Evolutionary conservation across 2,797 vertebrate species (phyloP).

Genomic region (Sebastes cheni): DNA sequence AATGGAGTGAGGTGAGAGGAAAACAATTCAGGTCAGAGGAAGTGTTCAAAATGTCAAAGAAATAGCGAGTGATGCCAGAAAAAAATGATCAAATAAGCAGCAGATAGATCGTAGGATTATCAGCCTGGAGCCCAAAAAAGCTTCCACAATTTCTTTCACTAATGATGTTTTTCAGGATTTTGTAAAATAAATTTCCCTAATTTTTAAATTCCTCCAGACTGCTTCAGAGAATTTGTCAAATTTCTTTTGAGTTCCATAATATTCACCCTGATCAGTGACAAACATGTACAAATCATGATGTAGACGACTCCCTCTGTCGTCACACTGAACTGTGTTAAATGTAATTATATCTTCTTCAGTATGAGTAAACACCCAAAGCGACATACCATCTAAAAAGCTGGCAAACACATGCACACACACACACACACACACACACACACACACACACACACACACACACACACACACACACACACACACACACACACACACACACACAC

Average conservation of each 20-base stretch:
- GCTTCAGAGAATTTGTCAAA: not conserved
- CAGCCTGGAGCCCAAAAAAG: not conserved
- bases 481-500: not conserved
- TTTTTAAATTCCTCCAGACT: not conserved
- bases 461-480: not conserved
- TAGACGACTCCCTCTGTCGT: not conserved
- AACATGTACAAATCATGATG: not conserved
- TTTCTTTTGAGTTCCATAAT: not conserved
- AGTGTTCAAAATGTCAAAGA: conserved; percentile 5
- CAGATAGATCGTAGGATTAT: not conserved
- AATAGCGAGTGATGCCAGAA: conserved; percentile 7
- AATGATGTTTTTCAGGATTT: not conserved
- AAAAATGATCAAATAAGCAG: conserved; percentile 4
- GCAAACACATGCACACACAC: conserved; percentile 3
- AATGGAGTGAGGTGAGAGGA: conserved; percentile 13
- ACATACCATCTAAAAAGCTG: conserved; percentile 18
- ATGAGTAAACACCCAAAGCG: conserved; percentile 51
- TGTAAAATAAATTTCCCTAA: not conserved
- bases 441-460: not conserved
- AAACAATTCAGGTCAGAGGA: not conserved
- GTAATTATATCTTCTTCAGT: not conserved
- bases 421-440: not conserved
- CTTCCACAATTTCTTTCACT: not conserved
- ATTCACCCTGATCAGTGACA: not conserved
- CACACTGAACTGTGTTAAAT: not conserved